Evolutionary conservation across 2,797 vertebrate genomes (phyloP), one percentile per base, ranked within the genome.

Genomic region (Pogoniulus pusillus): DNA sequence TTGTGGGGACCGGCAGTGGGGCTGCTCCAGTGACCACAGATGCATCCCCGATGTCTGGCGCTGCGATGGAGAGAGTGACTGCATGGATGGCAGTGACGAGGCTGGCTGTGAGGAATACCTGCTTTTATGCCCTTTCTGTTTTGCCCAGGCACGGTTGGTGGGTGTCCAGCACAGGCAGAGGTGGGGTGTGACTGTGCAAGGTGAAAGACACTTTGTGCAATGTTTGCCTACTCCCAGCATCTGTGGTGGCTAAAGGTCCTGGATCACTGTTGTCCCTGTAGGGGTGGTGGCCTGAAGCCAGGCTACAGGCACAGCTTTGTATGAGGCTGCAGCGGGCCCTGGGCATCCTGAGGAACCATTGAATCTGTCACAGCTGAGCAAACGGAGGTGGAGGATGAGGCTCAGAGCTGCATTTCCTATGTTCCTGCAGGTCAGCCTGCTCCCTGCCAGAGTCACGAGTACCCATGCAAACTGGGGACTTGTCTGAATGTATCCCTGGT

Each of bases 41-140:
- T 99, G 99, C 78, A 93, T 99, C 82, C 98, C 98, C 2, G 79
- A 87, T 12, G 90, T 95, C 45, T 99, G 99, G 99, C 98, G 4
- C 74, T 99, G 99, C 18, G 99, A 99, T 0, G 96, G 98, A 35
- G 95, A 95, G 60, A 74, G 37, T 1, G 99, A 99, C 96, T 99
- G 99, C 79, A 60, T 29, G 16, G 98, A 99, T 3, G 91, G 96
- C 63, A 97, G 97, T 1, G 99, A 99, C 0, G 99, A 99, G 93
- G 74, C 95, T 58, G 96, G 94, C 85, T 99, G 99, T 99, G 96
- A 98, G 98, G 96, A 10, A 4, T 29, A 6, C 6, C 22, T 47
- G 58, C 34, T 26, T 41, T 70, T 59, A n/a, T 51, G 13, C 45
- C 20, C 14, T 60, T 5, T 14, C 7, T 26, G 14, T 74, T 26